These are phyloP conservation scores for Urocolius indicus DNA, from an alignment of 2,113 vertebrate species.

Conservation along the genomic window DNA sequence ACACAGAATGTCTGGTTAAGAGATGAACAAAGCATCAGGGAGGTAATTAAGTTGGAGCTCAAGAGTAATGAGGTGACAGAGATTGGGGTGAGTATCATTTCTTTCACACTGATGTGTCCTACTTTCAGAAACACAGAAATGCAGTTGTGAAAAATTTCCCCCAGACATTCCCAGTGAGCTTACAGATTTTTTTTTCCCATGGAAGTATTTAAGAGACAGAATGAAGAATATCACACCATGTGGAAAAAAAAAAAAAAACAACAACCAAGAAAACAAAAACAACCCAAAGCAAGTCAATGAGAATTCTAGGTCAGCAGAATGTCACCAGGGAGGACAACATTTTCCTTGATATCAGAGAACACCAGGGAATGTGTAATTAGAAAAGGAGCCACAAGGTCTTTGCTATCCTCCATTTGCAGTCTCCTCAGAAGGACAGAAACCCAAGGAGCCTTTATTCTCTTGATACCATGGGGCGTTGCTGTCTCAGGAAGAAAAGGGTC, in stretches of 20 bases:
- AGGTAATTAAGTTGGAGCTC: slow-evolving; percentile 53
- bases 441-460: background rate
- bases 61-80: slow-evolving; percentile 66
- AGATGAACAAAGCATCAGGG: slow-evolving; percentile 48
- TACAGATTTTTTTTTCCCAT: background rate
- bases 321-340: background rate
- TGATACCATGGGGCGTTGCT: background rate
- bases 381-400: background rate
- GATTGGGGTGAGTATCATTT: slow-evolving; percentile 46
- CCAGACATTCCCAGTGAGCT: background rate
- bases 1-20: slow-evolving; percentile 21
- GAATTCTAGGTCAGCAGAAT: slow-evolving; percentile 16
- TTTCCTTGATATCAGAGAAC: slow-evolving; percentile 1
- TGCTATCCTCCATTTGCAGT: background rate
- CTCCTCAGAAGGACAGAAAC: slow-evolving; percentile 16
- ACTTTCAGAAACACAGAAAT: slow-evolving; percentile 47
- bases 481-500: slow-evolving; percentile 45
- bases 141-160: slow-evolving; percentile 35
- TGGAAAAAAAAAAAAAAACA: background rate
- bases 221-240: background rate
- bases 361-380: background rate
- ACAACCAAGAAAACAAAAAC: background rate
- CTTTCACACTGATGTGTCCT: slow-evolving; percentile 3
- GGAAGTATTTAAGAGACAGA: background rate
- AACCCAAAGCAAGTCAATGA: background rate